These are phyloP conservation scores for Pseudachorutes palmiensis DNA, from an alignment of 1,140 invertebrate species.

Conservation along the genomic window DNA sequence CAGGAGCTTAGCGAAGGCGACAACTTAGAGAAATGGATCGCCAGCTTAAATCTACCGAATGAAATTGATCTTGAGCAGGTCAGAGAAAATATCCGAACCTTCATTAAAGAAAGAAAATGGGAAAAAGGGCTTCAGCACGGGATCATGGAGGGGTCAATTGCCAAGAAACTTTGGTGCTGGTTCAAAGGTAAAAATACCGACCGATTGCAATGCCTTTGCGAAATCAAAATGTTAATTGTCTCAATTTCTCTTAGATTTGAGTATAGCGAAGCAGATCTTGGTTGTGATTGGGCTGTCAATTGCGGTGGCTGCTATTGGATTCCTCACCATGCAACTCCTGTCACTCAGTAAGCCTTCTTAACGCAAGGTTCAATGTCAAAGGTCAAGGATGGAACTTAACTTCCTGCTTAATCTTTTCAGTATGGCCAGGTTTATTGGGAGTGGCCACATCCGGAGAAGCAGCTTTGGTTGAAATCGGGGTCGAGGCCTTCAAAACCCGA, in stretches of 20 bases:
- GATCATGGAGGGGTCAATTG: not conserved
- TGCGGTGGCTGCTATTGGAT: not conserved
- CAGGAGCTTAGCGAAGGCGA: not conserved
- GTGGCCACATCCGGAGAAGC: constrained; percentile 1
- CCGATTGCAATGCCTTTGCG: not conserved
- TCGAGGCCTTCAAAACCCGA: constrained; percentile 3
- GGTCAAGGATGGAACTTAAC: not conserved
- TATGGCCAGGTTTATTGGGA: not conserved
- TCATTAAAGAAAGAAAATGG: not conserved
- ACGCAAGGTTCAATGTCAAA: not conserved
- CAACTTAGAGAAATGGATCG: constrained; percentile 13
- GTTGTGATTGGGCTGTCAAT: not conserved
- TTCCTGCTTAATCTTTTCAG: not conserved
- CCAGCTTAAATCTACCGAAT: constrained; percentile 4
- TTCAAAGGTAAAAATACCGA: constrained; percentile 17
- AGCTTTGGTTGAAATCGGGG: not conserved
- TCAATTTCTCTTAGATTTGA: constrained; percentile 1
- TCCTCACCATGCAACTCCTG: not conserved
- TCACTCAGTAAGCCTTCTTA: not conserved
- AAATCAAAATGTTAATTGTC: not conserved
- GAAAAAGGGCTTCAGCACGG: not conserved
- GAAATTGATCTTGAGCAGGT: not conserved
- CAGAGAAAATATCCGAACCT: not conserved
- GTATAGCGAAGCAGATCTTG: constrained; percentile 5
- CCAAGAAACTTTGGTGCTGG: not conserved